Conservation (phyloP, 2,888 invertebrate species). For the Cylloceria caligata region DNA sequence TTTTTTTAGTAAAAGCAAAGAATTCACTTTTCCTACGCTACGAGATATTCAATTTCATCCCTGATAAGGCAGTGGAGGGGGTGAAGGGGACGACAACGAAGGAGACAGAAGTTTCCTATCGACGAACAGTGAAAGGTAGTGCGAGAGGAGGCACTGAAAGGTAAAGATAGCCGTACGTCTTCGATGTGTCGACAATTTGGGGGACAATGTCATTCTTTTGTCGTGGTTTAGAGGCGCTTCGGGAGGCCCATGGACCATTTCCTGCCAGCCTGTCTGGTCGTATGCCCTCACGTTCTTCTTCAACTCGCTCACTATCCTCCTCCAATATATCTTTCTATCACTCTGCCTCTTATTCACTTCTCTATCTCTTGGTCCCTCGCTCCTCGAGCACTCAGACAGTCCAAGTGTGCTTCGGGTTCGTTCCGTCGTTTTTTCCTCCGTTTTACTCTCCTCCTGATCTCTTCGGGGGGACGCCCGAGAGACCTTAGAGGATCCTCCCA, state of each 20-base stretch:
- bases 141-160: slow-evolving; percentile 23
- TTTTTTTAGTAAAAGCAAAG: not conserved
- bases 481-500: slow-evolving; percentile 55
- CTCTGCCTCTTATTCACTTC: not conserved
- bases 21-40: slow-evolving; percentile 2
- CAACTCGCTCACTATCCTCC: slow-evolving; percentile 28
- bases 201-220: slow-evolving; percentile 66
- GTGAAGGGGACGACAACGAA: not conserved
- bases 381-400: slow-evolving; percentile 75
- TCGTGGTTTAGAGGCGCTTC: slow-evolving; percentile 66
- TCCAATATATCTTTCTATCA: slow-evolving; percentile 45
- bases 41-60: not conserved
- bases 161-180: slow-evolving; percentile 17
- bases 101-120: slow-evolving; percentile 7
- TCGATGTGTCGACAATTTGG: slow-evolving; percentile 61
- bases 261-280: slow-evolving; percentile 64
- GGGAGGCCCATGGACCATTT: slow-evolving; percentile 69
- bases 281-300: slow-evolving; percentile 45
- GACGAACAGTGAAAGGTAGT: slow-evolving; percentile 32
- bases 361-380: slow-evolving; percentile 61
- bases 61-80: slow-evolving; percentile 7
- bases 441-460: slow-evolving; percentile 30
- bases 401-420: slow-evolving; percentile 75
- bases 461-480: slow-evolving; percentile 19
- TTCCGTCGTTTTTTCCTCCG: slow-evolving; percentile 66